Evolutionary conservation across 2,888 invertebrate species (phyloP).

Genomic region (Cheilosia scutellata): DNA sequence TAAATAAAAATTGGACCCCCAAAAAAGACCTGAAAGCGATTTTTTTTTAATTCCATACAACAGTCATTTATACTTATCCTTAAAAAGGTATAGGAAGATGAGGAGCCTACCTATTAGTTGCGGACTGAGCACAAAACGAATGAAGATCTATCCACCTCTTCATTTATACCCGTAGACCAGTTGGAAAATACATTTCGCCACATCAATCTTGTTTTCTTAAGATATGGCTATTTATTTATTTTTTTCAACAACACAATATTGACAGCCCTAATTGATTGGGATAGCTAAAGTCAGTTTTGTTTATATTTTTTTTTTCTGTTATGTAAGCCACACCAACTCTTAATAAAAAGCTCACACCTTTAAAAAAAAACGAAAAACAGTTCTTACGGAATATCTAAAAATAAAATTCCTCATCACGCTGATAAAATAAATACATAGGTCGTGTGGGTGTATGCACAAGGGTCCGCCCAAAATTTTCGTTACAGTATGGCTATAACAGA

Average conservation of each 20-base stretch:
- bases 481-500: conserved; percentile 30
- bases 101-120: too few relatives aligned
- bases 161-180: background rate
- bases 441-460: conserved; percentile 7
- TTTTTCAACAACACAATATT: conserved; percentile 38
- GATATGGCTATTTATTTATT: conserved; percentile 23
- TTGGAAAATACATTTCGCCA: conserved; percentile 1
- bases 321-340: background rate
- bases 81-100: too few relatives aligned
- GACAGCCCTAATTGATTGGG: conserved; percentile 71
- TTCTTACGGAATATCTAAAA: conserved; percentile 29
- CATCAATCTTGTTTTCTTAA: conserved; percentile 47
- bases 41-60: too few relatives aligned
- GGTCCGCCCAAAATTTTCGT: conserved; percentile 48
- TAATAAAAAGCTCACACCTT: conserved; percentile 26
- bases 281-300: conserved; percentile 64
- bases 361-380: background rate
- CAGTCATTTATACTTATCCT: too few relatives aligned
- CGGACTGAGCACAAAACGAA: too few relatives aligned
- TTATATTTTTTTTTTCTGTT: conserved; percentile 2
- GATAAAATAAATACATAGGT: conserved; percentile 11
- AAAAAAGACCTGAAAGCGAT: too few relatives aligned
- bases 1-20: too few relatives aligned
- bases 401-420: conserved; percentile 38
- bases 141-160: too few relatives aligned